Percentiles rank a stretch among this genome's conserved stretches.
Conservation (phyloP, 1,140 invertebrate species). For the Octopus bimaculoides region DNA sequence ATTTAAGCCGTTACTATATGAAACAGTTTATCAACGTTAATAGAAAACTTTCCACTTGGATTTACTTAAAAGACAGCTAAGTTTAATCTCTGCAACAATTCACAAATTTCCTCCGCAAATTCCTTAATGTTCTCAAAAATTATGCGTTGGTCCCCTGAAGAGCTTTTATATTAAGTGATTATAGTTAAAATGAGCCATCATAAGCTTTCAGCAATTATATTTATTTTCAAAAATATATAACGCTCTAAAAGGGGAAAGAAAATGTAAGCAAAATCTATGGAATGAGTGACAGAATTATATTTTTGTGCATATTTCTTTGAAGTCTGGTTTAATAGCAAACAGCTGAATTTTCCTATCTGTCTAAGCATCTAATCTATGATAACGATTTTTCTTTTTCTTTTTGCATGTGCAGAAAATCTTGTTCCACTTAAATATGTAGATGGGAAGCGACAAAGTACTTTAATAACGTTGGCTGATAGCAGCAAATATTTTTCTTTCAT, state of each 20-base stretch:
- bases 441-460: not conserved
- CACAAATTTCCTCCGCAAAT: not conserved
- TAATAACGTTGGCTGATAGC: not conserved
- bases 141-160: not conserved
- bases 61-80: too few species aligned
- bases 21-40: too few species aligned
- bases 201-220: not conserved
- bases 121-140: not conserved
- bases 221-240: not conserved
- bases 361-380: not conserved
- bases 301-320: conserved; percentile 2
- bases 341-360: not conserved
- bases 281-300: not conserved
- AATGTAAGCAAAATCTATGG: not conserved
- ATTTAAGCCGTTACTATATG: too few species aligned
- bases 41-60: too few species aligned
- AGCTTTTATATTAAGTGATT: not conserved
- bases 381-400: not conserved
- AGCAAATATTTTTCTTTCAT: not conserved
- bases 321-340: conserved; percentile 1
- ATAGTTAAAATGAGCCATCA: conserved; percentile 1
- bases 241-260: not conserved
- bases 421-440: not conserved
- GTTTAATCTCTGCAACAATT: too few species aligned
- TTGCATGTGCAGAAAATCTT: not conserved